Base-by-base conservation (phyloP, 2,888 invertebrate species). In the Pachymerium ferrugineum region DNA sequence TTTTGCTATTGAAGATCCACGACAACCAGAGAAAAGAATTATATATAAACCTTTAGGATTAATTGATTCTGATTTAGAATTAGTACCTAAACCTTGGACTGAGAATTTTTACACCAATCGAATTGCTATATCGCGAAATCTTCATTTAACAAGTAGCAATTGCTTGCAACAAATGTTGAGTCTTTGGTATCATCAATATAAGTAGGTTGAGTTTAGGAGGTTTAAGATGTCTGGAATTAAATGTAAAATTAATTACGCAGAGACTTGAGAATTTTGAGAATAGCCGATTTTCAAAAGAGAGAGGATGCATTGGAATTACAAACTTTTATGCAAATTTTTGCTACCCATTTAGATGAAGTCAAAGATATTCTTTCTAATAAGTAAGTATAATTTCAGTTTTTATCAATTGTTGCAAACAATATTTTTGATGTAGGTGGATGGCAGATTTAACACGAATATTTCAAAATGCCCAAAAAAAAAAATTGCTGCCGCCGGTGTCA, bases 1-100 rank as follows among this genome's bases (percentile, higher is more conserved):
- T 83, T 97, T 94, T 81, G 93, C 94, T 0, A 85, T 97, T 3
- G 89, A 90, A 79, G 92, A 94, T 83, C 90, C 91, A 0, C n/a
- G 25, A 28, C 12, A 10, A 3, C 47, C 47, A 3, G 68, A 67
- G 3, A 29, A 62, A 14, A 8, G 67, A 19, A 35, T 33, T 8
- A 72, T 72, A 35, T 33, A 84, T 76, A 86, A 87, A 74, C 83
- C 85, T 29, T 80, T 81, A 73, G 86, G 87, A 0, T 84, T 84
- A 68, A 80, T 87, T 76, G 85, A 89, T 79, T 81, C 83, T 78
- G 88, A 90, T 81, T 76, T 89, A 77, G 83, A 87, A 75, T 82
- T 83, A 76, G 86, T 88, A 77, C 89, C 89, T 76, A 88, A 89
- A 77, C 87, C 87, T 12, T 91, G 90, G 88, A 85, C 88, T 74